Percentiles rank a stretch among this genome's conserved stretches.
Evolutionary conservation across 2,888 invertebrate genomes (phyloP).

Genomic region (Pollenia griseotomentosa): DNA sequence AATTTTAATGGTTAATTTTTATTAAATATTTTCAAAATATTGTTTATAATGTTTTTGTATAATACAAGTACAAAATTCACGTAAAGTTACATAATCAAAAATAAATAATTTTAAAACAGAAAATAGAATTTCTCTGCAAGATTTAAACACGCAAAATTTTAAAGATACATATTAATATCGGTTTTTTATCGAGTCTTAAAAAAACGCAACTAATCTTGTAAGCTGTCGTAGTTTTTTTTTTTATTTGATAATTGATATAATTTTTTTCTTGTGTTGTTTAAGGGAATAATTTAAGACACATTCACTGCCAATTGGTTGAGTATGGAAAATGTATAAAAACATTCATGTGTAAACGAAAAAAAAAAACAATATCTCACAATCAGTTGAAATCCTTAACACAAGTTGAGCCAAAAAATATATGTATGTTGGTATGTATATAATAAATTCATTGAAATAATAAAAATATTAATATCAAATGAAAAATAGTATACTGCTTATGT

Average conservation of each 20-base stretch:
- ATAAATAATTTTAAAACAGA: slow-evolving; percentile 64
- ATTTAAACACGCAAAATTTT: slow-evolving; percentile 28
- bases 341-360: slow-evolving; percentile 38
- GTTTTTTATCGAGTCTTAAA: slow-evolving; percentile 25
- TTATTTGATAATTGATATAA: slow-evolving; percentile 33
- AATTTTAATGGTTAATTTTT: slow-evolving; percentile 38
- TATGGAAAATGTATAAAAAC: slow-evolving; percentile 49
- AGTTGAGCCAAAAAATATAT: slow-evolving; percentile 30
- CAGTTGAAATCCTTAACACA: slow-evolving; percentile 47
- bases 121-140: slow-evolving; percentile 58
- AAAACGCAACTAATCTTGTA: slow-evolving; percentile 29
- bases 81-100: slow-evolving; percentile 47
- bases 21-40: slow-evolving; percentile 55
- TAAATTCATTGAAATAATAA: slow-evolving; percentile 22
- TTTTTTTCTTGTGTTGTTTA: slow-evolving; percentile 14
- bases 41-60: slow-evolving; percentile 42
- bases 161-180: slow-evolving; percentile 23
- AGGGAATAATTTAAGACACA: slow-evolving; percentile 64
- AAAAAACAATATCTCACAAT: slow-evolving; percentile 39
- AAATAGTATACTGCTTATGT: slow-evolving; percentile 58
- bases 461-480: slow-evolving; percentile 35
- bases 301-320: slow-evolving; percentile 61
- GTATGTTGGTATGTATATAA: not conserved
- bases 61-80: slow-evolving; percentile 57
- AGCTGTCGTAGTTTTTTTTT: slow-evolving; percentile 45